Evolutionary conservation across 2,797 vertebrate genomes (phyloP), one percentile per base, ranked within the genome.

Genomic region (Lagodon rhomboides): DNA sequence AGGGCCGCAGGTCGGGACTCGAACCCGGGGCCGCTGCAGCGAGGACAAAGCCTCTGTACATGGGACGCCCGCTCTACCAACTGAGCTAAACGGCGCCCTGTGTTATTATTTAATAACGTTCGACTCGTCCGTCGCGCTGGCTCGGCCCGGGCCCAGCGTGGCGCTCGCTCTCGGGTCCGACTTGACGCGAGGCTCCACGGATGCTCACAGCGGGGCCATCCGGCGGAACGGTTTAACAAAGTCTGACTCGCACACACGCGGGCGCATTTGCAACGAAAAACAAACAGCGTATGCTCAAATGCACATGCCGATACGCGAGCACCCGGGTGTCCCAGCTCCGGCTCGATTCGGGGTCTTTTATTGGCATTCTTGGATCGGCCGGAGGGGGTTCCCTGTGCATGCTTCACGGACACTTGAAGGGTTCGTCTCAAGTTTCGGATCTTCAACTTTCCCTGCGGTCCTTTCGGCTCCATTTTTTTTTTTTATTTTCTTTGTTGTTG

Each of bases 341-440:
- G 69, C 53, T 68, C 76, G 83, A 74, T 73, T 73, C 16, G 0
- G 22, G 53, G 51, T 63, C 63, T 54, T 81, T 72, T 83, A 88
- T 87, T 84, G 86, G 84, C 62, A 73, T 87, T 89, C 90, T 69
- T 90, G 68, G 83, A 87, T 75, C 83, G 79, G 69, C 64, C 73
- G 34, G 71, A 34, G 59, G 58, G 58, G 80, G 63, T 61, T 69
- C 63, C 80, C 56, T 59, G 75, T 71, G 62, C 46, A 62, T 23
- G 66, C 84, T 84, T 51, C 34, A 44, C 10, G 4, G 43, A 44
- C 43, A 44, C 43, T 44, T 44, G 34, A 38, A 38, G 30, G 9
- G 1, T 46, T 47, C 50, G 38, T 51, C 27, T 77, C n/a, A 51
- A 72, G 60, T 83, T 73, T 63, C 61, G 66, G 23, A 70, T 63